Conservation (phyloP, 2,888 invertebrate genomes). For the Diaperis boleti region DNA sequence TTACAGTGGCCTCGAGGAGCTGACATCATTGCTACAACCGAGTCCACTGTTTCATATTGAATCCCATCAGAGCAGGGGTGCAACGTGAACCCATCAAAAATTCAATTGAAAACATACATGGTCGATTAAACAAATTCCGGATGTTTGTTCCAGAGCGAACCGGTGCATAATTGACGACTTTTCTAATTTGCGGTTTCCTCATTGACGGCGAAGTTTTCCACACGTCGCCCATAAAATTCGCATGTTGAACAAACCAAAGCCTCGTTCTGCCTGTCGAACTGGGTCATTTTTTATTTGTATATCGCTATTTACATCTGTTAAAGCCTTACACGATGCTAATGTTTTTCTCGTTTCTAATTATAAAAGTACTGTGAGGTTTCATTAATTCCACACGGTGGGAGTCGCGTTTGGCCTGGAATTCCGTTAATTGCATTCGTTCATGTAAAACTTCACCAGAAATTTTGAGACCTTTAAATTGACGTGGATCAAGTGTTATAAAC, state of each 20-base stretch:
- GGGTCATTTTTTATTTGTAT: slow-evolving; percentile 33
- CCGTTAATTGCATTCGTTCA: background rate
- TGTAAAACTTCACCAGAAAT: background rate
- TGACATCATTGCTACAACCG: too few relatives aligned
- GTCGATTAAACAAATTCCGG: slow-evolving; percentile 1
- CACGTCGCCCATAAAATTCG: slow-evolving; percentile 15
- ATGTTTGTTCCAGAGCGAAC: slow-evolving; percentile 9
- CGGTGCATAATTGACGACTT: background rate
- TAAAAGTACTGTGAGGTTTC: slow-evolving; percentile 21
- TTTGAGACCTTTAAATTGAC: background rate
- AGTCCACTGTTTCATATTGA: too few relatives aligned
- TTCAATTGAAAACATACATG: background rate
- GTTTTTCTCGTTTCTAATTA: slow-evolving; percentile 27
- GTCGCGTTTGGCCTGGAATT: slow-evolving; percentile 12
- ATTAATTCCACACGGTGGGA: background rate
- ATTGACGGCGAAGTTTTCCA: slow-evolving; percentile 18
- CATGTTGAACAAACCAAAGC: slow-evolving; percentile 4
- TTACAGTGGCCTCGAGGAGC: too few relatives aligned
- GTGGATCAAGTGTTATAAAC: background rate
- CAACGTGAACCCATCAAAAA: background rate
- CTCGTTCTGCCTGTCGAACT: slow-evolving; percentile 3
- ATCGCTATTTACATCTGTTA: slow-evolving; percentile 30
- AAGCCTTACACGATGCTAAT: slow-evolving; percentile 29
- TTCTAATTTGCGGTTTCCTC: slow-evolving; percentile 12
- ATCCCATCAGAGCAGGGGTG: too few relatives aligned